A percentile compares a stretch with the other conserved stretches of the same genome.
Conservation (phyloP, 2,888 invertebrate genomes). For the Pinctada fucata region DNA sequence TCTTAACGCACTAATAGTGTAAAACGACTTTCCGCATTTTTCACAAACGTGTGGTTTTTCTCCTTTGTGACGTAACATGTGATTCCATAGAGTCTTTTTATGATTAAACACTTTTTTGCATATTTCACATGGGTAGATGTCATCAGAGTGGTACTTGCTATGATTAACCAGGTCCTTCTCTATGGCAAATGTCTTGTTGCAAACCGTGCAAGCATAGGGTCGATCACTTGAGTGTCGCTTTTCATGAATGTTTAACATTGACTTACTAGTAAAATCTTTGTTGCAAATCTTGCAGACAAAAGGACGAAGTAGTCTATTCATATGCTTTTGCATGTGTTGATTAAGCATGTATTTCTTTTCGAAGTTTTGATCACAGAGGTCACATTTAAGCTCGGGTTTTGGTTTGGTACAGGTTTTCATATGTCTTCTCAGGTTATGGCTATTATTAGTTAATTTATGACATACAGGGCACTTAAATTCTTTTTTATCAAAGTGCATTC, state of each 20-base stretch:
- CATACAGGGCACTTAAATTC: background rate
- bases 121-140: background rate
- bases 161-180: background rate
- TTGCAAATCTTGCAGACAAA: background rate
- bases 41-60: background rate
- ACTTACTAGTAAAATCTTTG: background rate
- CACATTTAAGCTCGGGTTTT: background rate
- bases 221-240: background rate
- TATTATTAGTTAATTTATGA: background rate
- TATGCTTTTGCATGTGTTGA: background rate
- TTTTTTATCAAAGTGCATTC: background rate
- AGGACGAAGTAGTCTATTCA: background rate
- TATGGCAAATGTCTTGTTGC: background rate
- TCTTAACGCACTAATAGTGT: background rate
- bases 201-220: background rate
- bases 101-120: background rate
- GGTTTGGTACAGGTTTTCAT: background rate
- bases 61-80: background rate
- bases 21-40: background rate
- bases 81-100: background rate
- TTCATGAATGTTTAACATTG: background rate
- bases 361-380: background rate
- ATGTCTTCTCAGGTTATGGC: background rate
- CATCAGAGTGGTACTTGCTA: background rate
- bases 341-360: background rate